Evolutionary conservation across 2,888 invertebrate genomes (phyloP), one percentile per base, ranked within the genome.

Genomic region (Clistopyga incitator): DNA sequence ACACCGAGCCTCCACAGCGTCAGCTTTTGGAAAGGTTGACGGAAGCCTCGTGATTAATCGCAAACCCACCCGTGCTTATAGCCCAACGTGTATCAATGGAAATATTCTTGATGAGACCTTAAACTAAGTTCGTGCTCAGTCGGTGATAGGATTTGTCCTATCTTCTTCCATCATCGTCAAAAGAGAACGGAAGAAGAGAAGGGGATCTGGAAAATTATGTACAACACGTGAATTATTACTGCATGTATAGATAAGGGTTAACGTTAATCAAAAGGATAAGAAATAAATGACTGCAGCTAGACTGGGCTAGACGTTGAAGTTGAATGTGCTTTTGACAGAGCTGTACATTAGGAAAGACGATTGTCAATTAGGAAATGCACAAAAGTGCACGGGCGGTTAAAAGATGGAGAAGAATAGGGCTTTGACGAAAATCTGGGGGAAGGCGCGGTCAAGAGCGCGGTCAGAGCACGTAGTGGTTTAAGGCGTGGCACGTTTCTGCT

Each of bases 401-500:
- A 29, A 38, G 25, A 61, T 20, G 47, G 18, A 71, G 45, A 76
- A 65, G 56, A 75, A 75, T 59, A 45, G 72, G 45, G 61, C 70
- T 83, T 78, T 61, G 70, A 76, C 50, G 65, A 78, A 80, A 64
- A 84, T 13, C 47, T 64, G 25, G 61, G 25, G 61, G 25, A 42
- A 50, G 42, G 70, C 64, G 68, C 64, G 68, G 67, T 74, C 80
- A 72, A 56, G n/a, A n/a, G n/a, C 75, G 78, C 81, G 84, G 74
- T 81, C 74, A 84, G 78, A 77, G 68, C 47, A 80, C 70, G 67
- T 45, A 70, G 80, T 70, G 67, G 80, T 74, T 80, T 81, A 78
- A 84, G 78, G 80, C 77, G 68, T 78, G 80, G 74, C 38, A 18
- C 83, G 80, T 80, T 80, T 83, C 54, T 77, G 59, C 79, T 54